phyloP scores from a whole-genome alignment of 2,888 invertebrate species.

The Uropetala carovei region DNA sequence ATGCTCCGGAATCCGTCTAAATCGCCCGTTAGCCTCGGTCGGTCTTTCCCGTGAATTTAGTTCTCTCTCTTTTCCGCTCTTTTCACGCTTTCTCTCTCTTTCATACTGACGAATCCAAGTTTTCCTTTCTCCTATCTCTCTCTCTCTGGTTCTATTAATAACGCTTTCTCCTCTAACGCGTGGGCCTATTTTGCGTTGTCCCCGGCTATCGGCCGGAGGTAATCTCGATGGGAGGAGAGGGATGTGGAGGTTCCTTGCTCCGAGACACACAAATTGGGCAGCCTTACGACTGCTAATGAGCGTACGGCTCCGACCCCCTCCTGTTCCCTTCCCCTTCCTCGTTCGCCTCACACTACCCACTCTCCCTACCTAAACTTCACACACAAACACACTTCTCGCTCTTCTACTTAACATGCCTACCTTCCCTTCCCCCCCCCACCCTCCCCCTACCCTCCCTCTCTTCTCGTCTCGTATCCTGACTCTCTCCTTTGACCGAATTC shows the following conservation, averaged over 20 bases:
- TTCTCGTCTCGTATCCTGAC: not conserved
- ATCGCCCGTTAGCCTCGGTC: too few species aligned
- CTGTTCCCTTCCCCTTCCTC: not conserved
- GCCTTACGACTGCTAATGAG: constrained; percentile 8
- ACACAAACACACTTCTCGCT: too few species aligned
- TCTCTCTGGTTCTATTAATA: too few species aligned
- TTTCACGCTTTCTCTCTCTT: too few species aligned
- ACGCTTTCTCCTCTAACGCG: not conserved
- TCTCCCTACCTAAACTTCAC: too few species aligned
- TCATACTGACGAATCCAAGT: too few species aligned
- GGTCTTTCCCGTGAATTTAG: too few species aligned
- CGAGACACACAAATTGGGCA: constrained; percentile 1
- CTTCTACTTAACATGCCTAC: not conserved
- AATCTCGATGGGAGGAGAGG: not conserved
- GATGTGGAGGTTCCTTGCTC: too few species aligned
- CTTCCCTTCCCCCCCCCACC: not conserved
- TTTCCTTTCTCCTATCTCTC: too few species aligned
- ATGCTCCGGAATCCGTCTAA: too few species aligned
- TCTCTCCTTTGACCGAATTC: too few species aligned
- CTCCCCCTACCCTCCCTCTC: not conserved
- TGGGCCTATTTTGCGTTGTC: not conserved
- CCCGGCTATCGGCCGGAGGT: not conserved
- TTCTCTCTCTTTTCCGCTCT: too few species aligned
- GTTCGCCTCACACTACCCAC: not conserved
- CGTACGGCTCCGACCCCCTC: not conserved